A percentile compares a stretch with the other conserved stretches of the same genome.
Conservation (phyloP, 2,113 vertebrate species). For the Myocastor coypus region DNA sequence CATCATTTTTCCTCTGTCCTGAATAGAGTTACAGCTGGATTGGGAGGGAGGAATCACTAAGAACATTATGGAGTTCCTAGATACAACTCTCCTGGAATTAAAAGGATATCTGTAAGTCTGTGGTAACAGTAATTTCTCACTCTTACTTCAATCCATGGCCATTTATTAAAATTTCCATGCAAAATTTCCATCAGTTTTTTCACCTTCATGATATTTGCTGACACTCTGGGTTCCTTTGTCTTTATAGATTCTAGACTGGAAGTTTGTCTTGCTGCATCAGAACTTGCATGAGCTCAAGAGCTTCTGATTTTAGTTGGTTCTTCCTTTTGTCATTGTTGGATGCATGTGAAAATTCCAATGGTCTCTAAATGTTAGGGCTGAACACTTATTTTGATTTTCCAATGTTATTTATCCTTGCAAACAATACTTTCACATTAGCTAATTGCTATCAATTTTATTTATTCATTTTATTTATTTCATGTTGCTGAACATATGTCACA, state of each 20-base stretch:
- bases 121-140: background rate
- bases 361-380: background rate
- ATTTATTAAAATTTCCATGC: background rate
- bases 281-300: background rate
- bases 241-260: background rate
- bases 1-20: background rate
- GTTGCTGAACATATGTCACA: background rate
- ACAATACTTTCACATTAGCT: background rate
- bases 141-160: background rate
- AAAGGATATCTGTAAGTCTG: background rate
- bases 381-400: background rate
- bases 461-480: background rate
- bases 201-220: background rate
- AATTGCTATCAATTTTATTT: background rate
- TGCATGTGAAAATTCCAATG: background rate
- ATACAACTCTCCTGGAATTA: too few species aligned
- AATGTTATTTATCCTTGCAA: background rate
- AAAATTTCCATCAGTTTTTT: background rate
- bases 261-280: background rate
- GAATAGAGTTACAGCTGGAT: background rate
- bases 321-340: background rate
- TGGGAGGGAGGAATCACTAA: background rate
- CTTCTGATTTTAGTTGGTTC: background rate
- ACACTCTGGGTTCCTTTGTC: background rate
- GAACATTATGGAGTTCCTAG: background rate